phyloP scores from a whole-genome alignment of 2,113 vertebrate species.

The Siniperca knerii region DNA sequence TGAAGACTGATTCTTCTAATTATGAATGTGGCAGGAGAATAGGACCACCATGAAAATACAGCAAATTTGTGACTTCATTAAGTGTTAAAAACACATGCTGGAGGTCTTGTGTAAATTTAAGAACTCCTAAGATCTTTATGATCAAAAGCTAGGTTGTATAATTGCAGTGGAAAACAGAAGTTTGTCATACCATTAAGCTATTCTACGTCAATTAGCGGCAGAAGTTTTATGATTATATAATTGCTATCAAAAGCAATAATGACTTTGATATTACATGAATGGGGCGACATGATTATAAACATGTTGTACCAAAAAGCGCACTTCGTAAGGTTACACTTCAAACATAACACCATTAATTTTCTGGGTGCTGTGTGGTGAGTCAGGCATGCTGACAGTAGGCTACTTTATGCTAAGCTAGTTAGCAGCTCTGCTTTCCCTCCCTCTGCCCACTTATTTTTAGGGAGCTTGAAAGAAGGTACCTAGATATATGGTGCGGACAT shows the following conservation, averaged over 20 bases:
- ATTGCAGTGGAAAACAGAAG: constrained; percentile 22
- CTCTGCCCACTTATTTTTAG: constrained; percentile 1
- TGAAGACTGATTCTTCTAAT: constrained; percentile 44
- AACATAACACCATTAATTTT: constrained; percentile 14
- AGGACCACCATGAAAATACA: constrained; percentile 8
- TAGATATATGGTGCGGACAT: constrained; percentile 19
- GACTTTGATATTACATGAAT: constrained; percentile 36
- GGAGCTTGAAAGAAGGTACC: constrained; percentile 21
- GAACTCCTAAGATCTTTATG: constrained; percentile 16
- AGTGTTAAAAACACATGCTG: constrained; percentile 12
- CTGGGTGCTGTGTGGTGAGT: constrained; percentile 11
- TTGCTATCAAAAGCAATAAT: constrained; percentile 16
- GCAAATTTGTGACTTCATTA: constrained; percentile 38
- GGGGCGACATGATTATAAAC: constrained; percentile 19
- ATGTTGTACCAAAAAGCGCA: constrained; percentile 7
- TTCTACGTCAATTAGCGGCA: constrained; percentile 21
- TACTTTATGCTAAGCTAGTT: constrained; percentile 41
- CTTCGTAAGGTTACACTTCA: constrained; percentile 7
- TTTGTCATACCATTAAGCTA: background rate
- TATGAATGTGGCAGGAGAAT: constrained; percentile 10
- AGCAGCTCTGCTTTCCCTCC: background rate
- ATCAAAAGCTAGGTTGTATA: background rate
- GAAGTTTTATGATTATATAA: constrained; percentile 27
- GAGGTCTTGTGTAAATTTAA: constrained; percentile 14
- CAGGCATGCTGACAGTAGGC: constrained; percentile 2